Evolutionary conservation across 2,888 invertebrate genomes (phyloP), one percentile per base, ranked within the genome.

Genomic region (Ectemnius lituratus): DNA sequence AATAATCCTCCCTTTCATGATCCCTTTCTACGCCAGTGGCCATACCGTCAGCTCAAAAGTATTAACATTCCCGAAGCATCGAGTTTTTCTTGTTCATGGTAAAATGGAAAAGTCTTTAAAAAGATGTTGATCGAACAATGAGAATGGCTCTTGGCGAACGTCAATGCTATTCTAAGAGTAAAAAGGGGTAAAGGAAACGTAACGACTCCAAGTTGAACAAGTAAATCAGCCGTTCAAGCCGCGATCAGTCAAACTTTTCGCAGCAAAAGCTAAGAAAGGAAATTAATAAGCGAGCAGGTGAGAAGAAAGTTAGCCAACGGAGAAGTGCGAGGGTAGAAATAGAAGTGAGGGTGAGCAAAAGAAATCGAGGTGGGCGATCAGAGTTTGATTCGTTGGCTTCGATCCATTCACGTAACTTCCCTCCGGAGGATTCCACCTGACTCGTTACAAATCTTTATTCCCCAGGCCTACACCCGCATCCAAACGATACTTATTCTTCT

Each of bases 301-400:
- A 13, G 58, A 18, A 23, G 46, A 59, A 49, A 16, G 20, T 37
- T 37, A 8, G 37, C 11, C 37, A 37, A 11, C 11, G 37, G 37
- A 11, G 8, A 11, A 37, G 37, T 37, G 37, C 11, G 23, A 23
- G 37, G 37, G 37, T 37, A 37, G 37, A 37, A 37, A 37, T 37
- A 6, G 37, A 37, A 37, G 37, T 8, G 5, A 74, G 62, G 59
- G 63, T 58, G 13, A 62, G 67, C 20, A 23, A 20, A 23, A 23
- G 6, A n/a, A 66, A 63, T 73, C 70, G 77, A 73, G 73, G 70
- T 80, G 47, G 52, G 47, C 67, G 23, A 58, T 62, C 49, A 16
- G 13, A 47, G 8, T 62, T 59, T 58, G 67, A 76, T 80, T 79
- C 68, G 71, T 69, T 59, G 66, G 52, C 28, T 28, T 46, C 58